phyloP scores from a whole-genome alignment of 2,797 vertebrate genomes.

The Erpetoichthys calabaricus region DNA sequence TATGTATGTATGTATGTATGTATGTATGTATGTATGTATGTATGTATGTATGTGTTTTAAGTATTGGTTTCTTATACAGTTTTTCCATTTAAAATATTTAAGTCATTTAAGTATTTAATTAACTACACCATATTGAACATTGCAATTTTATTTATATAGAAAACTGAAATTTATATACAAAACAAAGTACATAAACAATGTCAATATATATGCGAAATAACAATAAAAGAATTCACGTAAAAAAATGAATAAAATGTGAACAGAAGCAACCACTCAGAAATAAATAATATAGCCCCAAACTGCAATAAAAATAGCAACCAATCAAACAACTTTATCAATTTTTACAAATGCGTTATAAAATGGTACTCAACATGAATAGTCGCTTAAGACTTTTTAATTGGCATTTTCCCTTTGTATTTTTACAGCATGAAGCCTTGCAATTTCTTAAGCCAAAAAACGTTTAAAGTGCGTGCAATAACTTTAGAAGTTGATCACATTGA shows the following conservation, averaged over 20 bases:
- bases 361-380: too few species aligned
- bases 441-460: constrained; percentile 50
- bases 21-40: background rate
- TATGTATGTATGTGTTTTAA: background rate
- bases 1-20: background rate
- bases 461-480: constrained; percentile 75
- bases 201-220: constrained; percentile 57
- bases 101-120: too few species aligned
- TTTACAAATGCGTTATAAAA: constrained; percentile 16
- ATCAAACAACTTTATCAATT: constrained; percentile 46
- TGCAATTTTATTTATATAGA: background rate
- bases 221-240: constrained; percentile 47
- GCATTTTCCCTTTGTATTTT: constrained; percentile 39
- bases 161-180: constrained; percentile 13
- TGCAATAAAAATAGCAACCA: constrained; percentile 49
- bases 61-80: background rate
- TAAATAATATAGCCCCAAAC: constrained; percentile 75
- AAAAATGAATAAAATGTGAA: constrained; percentile 44
- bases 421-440: constrained; percentile 28
- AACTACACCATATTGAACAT: too few species aligned
- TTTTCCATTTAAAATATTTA: too few species aligned
- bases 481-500: constrained; percentile 52
- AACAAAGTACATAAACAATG: constrained; percentile 62
- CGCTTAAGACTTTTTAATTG: constrained; percentile 45
- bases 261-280: constrained; percentile 62